Percentiles rank a stretch among this genome's conserved stretches.
Conservation (phyloP, 2,888 invertebrate genomes). For the Spicauda simplicius region DNA sequence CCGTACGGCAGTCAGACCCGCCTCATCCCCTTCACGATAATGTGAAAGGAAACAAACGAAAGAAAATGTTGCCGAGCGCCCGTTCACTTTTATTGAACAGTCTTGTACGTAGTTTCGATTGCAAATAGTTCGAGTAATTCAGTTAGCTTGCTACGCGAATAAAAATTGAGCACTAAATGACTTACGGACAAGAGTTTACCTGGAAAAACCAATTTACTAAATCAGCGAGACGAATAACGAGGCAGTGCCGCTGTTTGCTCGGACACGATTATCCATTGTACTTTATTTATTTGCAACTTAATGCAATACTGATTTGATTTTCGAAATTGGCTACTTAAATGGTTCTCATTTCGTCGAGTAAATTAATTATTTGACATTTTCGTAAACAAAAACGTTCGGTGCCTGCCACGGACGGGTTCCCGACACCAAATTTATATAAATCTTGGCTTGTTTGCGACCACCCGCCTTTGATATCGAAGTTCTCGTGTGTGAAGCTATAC, state of each 20-base stretch:
- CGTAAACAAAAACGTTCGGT: conserved; percentile 14
- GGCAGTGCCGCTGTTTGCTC: not conserved
- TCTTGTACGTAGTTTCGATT: conserved; percentile 78
- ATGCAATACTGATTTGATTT: not conserved
- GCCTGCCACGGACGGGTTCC: conserved; percentile 35
- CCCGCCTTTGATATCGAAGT: conserved; percentile 52
- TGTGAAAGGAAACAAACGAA: conserved; percentile 83
- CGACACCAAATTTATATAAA: conserved; percentile 55
- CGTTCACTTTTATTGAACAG: conserved; percentile 78
- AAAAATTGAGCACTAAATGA: conserved; percentile 62
- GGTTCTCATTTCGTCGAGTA: not conserved
- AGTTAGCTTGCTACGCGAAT: conserved; percentile 67
- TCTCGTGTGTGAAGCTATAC: conserved; percentile 54
- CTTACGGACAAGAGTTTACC: conserved; percentile 55
- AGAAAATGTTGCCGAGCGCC: conserved; percentile 81
- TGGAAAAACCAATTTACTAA: conserved; percentile 58
- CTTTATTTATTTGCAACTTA: not conserved
- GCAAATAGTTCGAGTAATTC: conserved; percentile 82
- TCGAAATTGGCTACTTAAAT: not conserved
- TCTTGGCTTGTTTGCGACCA: conserved; percentile 55
- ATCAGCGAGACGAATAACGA: conserved; percentile 51
- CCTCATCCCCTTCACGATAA: conserved; percentile 76
- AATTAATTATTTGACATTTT: conserved; percentile 22
- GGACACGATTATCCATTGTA: conserved; percentile 14
- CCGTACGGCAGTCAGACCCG: conserved; percentile 73